phyloP scores from a whole-genome alignment of 2,888 invertebrate species.

The Plemyria rubiginata region DNA sequence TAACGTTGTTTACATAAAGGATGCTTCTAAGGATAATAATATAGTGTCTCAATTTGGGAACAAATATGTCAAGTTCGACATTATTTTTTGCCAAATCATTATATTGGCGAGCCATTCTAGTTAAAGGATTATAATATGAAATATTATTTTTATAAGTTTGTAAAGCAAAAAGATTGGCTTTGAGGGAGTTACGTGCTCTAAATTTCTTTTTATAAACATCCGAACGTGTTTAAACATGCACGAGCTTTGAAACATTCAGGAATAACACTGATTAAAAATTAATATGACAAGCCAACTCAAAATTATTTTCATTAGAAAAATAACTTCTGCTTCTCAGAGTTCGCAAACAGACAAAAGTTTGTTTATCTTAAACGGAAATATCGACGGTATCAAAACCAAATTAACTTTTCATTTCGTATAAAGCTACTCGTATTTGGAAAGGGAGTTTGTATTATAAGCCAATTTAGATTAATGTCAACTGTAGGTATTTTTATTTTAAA shows the following conservation, averaged over 20 bases:
- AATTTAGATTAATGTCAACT: background rate
- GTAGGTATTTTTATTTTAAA: background rate
- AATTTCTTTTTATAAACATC: too few relatives aligned
- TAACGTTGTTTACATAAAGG: too few relatives aligned
- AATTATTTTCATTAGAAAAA: constrained; percentile 9
- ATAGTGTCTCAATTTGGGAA: too few relatives aligned
- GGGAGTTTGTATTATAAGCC: background rate
- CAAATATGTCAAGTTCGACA: too few relatives aligned
- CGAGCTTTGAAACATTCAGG: background rate
- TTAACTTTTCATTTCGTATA: constrained; percentile 12
- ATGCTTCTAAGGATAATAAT: too few relatives aligned
- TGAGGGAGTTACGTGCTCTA: too few relatives aligned
- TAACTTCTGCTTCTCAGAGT: background rate
- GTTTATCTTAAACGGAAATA: constrained; percentile 10
- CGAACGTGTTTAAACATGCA: background rate
- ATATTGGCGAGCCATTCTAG: too few relatives aligned
- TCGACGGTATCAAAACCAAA: constrained; percentile 13
- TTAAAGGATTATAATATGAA: too few relatives aligned
- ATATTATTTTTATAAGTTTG: too few relatives aligned
- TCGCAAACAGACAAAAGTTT: constrained; percentile 6
- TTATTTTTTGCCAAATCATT: too few relatives aligned
- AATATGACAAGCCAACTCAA: background rate
- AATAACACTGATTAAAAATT: constrained; percentile 1
- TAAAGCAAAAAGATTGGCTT: too few relatives aligned
- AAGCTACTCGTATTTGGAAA: constrained; percentile 8